Evolutionary conservation across 1,140 invertebrate species (phyloP).

Genomic region (Microplitis demolitor): DNA sequence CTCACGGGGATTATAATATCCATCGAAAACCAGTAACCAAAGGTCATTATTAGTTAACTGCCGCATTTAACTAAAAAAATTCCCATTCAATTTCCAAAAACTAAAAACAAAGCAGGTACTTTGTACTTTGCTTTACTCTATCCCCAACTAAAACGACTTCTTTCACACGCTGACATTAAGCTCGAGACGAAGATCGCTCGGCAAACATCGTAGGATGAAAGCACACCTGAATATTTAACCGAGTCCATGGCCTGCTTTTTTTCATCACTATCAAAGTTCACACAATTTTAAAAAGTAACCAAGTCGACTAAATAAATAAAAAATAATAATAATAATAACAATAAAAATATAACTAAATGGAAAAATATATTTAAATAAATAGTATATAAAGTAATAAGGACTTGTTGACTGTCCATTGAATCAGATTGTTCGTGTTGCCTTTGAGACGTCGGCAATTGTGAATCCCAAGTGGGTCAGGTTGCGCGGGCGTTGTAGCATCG

Average conservation of each 20-base stretch:
- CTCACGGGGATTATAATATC: not conserved
- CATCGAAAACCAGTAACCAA: not conserved
- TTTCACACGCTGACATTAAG: constrained; percentile 16
- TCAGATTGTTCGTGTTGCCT: not conserved
- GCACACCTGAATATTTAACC: constrained; percentile 19
- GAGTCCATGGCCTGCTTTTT: not conserved
- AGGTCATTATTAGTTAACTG: too few relatives aligned
- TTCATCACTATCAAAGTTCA: not conserved
- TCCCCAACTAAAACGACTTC: not conserved
- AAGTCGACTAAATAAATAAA: not conserved
- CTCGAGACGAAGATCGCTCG: not conserved
- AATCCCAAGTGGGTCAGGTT: constrained; percentile 8
- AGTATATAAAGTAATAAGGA: not conserved
- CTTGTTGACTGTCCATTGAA: constrained; percentile 10
- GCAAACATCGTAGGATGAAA: constrained; percentile 12
- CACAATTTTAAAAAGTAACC: too few relatives aligned
- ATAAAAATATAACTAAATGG: not conserved
- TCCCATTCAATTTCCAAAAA: too few relatives aligned
- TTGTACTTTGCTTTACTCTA: too few relatives aligned
- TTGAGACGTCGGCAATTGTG: not conserved
- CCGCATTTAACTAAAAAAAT: too few relatives aligned
- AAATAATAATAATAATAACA: not conserved
- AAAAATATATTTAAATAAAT: not conserved
- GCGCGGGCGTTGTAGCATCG: not conserved
- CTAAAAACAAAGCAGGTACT: too few relatives aligned